A percentile compares a stretch with the other conserved stretches of the same genome.
These are phyloP conservation scores for Podilymbus podiceps DNA, from an alignment of 2,113 vertebrate genomes.

Conservation along the genomic window DNA sequence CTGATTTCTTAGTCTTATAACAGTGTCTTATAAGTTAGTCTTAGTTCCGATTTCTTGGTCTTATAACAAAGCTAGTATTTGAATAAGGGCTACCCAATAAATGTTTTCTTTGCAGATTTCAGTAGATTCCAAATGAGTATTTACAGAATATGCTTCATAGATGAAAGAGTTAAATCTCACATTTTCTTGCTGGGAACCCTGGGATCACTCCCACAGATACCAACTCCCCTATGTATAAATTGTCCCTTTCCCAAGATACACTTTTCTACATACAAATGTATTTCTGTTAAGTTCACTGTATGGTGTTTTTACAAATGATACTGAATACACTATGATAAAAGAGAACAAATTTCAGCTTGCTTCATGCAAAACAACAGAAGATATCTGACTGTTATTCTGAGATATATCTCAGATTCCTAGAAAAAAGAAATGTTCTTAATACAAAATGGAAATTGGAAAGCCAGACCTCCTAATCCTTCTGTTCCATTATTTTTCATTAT, in stretches of 20 bases:
- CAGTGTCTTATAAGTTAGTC: background rate
- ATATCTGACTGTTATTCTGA: background rate
- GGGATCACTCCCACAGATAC: background rate
- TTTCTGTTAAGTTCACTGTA: background rate
- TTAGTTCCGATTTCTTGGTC: background rate
- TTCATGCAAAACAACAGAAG: background rate
- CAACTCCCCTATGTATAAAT: background rate
- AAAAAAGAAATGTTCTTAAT: background rate
- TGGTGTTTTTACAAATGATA: background rate
- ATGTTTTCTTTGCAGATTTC: background rate
- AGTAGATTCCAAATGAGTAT: background rate
- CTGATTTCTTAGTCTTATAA: background rate
- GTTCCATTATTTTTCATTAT: background rate
- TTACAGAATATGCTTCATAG: background rate
- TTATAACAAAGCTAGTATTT: background rate
- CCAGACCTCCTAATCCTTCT: background rate
- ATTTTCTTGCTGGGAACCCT: background rate
- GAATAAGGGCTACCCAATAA: background rate
- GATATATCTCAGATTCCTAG: background rate
- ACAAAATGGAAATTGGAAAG: background rate
- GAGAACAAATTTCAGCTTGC: background rate
- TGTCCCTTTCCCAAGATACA: background rate
- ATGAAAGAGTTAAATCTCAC: background rate
- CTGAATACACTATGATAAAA: background rate
- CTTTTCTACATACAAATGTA: background rate